Evolutionary conservation across 2,113 vertebrate genomes (phyloP).

Genomic region (Oophaga pumilio): DNA sequence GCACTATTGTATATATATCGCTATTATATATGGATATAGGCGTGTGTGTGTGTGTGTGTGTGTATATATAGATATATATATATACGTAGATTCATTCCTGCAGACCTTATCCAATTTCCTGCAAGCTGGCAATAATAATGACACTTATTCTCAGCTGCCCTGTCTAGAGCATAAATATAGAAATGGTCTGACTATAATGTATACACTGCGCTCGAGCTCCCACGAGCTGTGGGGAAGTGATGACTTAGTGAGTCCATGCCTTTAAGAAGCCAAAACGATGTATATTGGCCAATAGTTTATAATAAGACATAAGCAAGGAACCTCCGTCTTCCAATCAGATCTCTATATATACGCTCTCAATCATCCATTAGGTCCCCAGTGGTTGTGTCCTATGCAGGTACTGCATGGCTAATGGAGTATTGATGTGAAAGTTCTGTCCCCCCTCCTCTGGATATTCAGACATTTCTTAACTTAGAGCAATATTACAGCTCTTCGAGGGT

Average conservation of each 20-base stretch:
- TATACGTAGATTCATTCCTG: background rate
- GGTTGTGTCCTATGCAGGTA: background rate
- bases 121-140: background rate
- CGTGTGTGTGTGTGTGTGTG: background rate
- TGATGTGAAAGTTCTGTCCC: background rate
- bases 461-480: background rate
- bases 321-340: background rate
- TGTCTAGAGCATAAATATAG: conserved; percentile 11
- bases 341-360: too few relatives aligned
- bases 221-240: background rate
- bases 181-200: background rate
- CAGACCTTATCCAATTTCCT: conserved; percentile 8
- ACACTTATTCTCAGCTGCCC: background rate
- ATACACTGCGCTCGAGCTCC: background rate
- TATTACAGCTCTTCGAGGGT: background rate
- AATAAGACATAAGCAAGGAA: background rate
- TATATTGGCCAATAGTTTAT: background rate
- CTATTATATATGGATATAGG: background rate
- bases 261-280: background rate
- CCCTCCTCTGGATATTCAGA: background rate
- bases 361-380: background rate
- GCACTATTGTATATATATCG: background rate
- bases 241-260: background rate
- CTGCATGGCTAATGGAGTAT: background rate
- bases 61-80: background rate